Base-by-base conservation (phyloP, 2,113 vertebrate species). In the Euleptes europaea region DNA sequence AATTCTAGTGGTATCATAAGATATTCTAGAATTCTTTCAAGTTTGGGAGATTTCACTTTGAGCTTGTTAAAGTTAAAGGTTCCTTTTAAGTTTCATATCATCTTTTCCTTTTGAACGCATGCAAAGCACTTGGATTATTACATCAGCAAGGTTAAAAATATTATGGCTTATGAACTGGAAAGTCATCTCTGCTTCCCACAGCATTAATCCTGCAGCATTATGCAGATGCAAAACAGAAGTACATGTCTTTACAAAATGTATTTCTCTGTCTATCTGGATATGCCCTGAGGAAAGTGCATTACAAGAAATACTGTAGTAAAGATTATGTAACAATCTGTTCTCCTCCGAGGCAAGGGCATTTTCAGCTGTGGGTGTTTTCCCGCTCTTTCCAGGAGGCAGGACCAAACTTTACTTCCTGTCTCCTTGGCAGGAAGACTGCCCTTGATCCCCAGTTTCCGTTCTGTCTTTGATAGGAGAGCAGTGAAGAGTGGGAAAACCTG, bases 121-220 rank as follows among this genome's bases (percentile, higher is more conserved):
- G 51, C 38, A 73, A 82, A 73, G 9, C 57, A 60, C 26, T 73
- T 73, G 35, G 69, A 66, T 31, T 87, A 92, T 82, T 93, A 82
- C 85, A 92, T 49, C 73, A 76, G 47, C 86, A 51, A 47, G 78
- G 78, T 60, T 85, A 77, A 88, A 84, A 88, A 42, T 21, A 79
- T 89, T 72, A 90, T 82, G 85, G 84, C 87, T 21, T 71, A 42
- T 57, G 82, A 84, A 23, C 69, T 70, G 69, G 60, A 83, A 92
- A 86, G 80, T 31, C 11, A 31, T 80, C 23, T 85, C 54, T 70
- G 49, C 17, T 84, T 84, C 66, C 38, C 12, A 72, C 38, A 71
- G 28, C 65, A 71, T 79, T 65, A 79, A 65, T 40, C 14, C 57
- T 80, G 67, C 54, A 44, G 33, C 80, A 0, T 85, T 85, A 87